Conservation (phyloP, 2,888 invertebrate genomes). For the Agrotis clavis region DNA sequence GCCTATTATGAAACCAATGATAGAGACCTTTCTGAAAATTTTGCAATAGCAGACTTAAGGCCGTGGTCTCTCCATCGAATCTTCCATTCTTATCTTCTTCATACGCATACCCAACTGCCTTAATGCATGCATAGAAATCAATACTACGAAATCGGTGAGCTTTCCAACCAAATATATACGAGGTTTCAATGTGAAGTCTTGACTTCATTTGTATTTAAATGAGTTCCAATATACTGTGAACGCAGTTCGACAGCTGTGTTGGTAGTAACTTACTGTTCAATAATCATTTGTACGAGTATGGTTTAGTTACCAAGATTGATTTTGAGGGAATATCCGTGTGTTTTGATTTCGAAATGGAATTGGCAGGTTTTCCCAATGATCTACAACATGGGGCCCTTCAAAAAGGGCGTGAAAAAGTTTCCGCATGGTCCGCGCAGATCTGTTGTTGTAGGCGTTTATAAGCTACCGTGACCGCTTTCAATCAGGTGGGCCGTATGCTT, state of each 20-base stretch:
- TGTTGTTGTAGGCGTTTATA: no score
- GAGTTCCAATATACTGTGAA: conserved; percentile 50
- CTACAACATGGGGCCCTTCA: no score
- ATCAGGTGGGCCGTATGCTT: no score
- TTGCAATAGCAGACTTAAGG: no score
- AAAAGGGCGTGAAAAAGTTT: no score
- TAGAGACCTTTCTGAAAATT: no score
- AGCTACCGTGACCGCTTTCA: no score
- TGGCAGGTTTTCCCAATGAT: no score
- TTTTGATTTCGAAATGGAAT: not conserved
- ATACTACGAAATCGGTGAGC: conserved; percentile 28
- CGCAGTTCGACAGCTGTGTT: not conserved
- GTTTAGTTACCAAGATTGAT: not conserved
- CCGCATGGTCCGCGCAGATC: no score
- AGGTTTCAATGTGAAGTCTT: conserved; percentile 23
- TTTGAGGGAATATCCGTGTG: not conserved
- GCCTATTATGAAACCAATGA: no score
- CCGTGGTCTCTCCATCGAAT: not conserved
- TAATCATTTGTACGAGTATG: not conserved
- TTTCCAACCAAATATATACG: conserved; percentile 42
- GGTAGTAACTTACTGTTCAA: not conserved
- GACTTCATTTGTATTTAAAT: conserved; percentile 64
- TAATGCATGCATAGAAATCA: conserved; percentile 45
- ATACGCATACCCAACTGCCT: not conserved
- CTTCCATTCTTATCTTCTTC: not conserved